These are phyloP conservation scores for Platysteira castanea DNA, from an alignment of 2,113 vertebrate species.

Conservation along the genomic window DNA sequence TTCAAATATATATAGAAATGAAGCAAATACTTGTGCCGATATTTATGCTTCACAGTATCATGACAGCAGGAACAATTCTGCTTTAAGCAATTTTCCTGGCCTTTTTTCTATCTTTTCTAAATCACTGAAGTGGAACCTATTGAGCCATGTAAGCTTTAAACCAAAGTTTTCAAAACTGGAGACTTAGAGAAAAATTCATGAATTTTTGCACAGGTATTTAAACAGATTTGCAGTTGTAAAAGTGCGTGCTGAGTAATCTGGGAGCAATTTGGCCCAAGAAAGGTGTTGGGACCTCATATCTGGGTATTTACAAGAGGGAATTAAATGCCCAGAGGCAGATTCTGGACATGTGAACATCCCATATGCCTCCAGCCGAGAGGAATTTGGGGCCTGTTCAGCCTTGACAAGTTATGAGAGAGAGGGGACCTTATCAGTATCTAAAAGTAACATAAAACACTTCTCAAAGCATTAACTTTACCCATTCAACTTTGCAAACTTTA, in stretches of 20 bases:
- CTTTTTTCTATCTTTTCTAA: not conserved
- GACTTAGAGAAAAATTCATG: not conserved
- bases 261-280: not conserved
- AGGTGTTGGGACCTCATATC: not conserved
- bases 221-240: not conserved
- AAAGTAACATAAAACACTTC: not conserved
- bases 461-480: not conserved
- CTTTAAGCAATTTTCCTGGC: not conserved
- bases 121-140: not conserved
- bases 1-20: not conserved
- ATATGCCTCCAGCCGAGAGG: not conserved
- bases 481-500: not conserved
- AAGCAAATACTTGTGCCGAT: not conserved
- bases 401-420: not conserved
- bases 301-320: not conserved
- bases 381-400: not conserved
- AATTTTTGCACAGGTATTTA: not conserved
- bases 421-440: not conserved
- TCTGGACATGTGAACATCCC: not conserved
- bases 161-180: not conserved
- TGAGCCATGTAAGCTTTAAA: not conserved
- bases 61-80: not conserved
- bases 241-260: not conserved
- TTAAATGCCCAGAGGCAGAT: not conserved
- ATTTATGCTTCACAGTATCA: not conserved